These are phyloP conservation scores for Pelobates cultripes DNA, from an alignment of 2,797 vertebrate species.

Conservation along the genomic window DNA sequence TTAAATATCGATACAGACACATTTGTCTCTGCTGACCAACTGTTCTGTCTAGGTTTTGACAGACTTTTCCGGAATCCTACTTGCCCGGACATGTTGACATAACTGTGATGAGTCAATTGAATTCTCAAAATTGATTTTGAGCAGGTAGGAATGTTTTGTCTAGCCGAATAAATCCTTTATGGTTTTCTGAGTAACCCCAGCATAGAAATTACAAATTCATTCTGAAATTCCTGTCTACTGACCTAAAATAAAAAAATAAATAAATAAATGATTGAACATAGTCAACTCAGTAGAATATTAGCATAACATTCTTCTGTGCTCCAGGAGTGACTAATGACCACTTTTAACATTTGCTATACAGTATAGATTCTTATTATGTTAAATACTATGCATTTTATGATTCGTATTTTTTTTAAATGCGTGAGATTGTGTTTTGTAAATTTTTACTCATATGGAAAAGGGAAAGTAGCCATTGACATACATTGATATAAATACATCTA, in stretches of 20 bases:
- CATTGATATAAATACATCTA: too few relatives aligned
- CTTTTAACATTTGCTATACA: too few relatives aligned
- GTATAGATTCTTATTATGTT: too few relatives aligned
- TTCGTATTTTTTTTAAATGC: too few relatives aligned
- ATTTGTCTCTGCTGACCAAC: constrained; percentile 6
- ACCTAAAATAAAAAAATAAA: constrained; percentile 1
- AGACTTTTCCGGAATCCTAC: constrained; percentile 39
- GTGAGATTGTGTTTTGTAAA: too few relatives aligned
- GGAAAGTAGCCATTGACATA: too few relatives aligned
- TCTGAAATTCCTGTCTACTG: constrained; percentile 33
- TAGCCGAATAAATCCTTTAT: constrained; percentile 29
- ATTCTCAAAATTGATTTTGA: constrained; percentile 26
- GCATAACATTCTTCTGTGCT: neutral
- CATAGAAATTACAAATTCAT: constrained; percentile 16
- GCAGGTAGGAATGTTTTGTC: constrained; percentile 43
- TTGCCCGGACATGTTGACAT: constrained; percentile 39
- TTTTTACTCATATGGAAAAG: too few relatives aligned
- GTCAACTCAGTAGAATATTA: too few relatives aligned
- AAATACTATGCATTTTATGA: too few relatives aligned
- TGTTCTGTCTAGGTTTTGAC: constrained; percentile 28
- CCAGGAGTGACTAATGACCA: too few relatives aligned
- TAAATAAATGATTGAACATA: neutral
- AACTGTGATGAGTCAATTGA: constrained; percentile 36
- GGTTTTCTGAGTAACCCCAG: constrained; percentile 1
- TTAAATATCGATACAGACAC: neutral